Conservation (phyloP, 2,888 invertebrate species). For the Palloptera scutellata region DNA sequence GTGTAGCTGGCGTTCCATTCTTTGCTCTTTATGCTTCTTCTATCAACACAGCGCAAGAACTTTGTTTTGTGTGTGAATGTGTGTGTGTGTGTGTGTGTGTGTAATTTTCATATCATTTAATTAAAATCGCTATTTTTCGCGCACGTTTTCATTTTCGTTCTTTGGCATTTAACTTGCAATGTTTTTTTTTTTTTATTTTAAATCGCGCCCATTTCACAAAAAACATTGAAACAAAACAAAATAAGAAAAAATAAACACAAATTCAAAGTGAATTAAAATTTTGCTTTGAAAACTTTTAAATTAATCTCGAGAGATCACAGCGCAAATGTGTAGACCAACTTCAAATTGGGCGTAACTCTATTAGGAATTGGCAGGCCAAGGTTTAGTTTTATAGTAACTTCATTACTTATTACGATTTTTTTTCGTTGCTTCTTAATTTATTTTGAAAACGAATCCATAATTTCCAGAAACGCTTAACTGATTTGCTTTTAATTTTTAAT, state of each 20-base stretch:
- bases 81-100: too few relatives aligned
- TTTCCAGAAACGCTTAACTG: constrained; percentile 22
- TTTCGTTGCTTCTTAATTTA: too few relatives aligned
- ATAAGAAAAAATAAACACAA: constrained; percentile 6
- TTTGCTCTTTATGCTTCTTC: too few relatives aligned
- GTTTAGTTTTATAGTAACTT: not conserved
- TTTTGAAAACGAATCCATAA: constrained; percentile 10
- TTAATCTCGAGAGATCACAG: constrained; percentile 21
- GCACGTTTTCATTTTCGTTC: constrained; percentile 55
- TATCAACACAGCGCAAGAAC: too few relatives aligned
- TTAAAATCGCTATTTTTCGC: constrained; percentile 50
- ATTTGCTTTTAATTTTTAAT: constrained; percentile 5
- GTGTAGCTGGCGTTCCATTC: too few relatives aligned
- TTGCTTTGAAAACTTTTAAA: constrained; percentile 27
- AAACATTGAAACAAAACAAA: constrained; percentile 20
- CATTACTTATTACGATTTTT: too few relatives aligned
- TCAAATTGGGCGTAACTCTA: constrained; percentile 56
- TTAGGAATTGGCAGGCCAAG: constrained; percentile 45
- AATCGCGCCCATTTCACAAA: not conserved
- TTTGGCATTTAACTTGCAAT: constrained; percentile 14
- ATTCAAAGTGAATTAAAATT: constrained; percentile 19
- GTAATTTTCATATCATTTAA: constrained; percentile 47
- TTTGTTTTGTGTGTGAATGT: too few relatives aligned
- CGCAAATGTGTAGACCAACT: constrained; percentile 27
- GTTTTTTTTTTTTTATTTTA: constrained; percentile 20